Conservation (phyloP, 2,888 invertebrate genomes). For the Choreutis nemorana region DNA sequence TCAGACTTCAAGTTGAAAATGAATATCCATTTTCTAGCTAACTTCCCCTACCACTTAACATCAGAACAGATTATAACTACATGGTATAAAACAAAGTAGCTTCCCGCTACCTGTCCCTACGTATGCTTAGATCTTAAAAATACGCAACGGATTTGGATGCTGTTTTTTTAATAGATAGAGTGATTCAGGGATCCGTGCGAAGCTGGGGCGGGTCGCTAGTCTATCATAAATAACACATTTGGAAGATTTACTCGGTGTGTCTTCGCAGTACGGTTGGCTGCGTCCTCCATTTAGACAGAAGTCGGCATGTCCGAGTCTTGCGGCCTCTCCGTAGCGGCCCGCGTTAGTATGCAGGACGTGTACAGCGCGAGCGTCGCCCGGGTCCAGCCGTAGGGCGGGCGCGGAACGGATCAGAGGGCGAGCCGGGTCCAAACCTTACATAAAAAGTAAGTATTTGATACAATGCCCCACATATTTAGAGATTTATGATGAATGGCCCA, state of each 20-base stretch:
- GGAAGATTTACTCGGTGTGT: constrained; percentile 68
- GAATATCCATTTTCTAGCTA: too few relatives aligned
- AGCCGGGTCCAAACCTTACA: constrained; percentile 80
- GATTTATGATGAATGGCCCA: too few relatives aligned
- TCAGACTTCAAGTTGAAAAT: too few relatives aligned
- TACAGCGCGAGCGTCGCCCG: constrained; percentile 79
- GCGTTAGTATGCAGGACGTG: constrained; percentile 83
- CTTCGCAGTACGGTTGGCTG: constrained; percentile 78
- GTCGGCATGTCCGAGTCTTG: constrained; percentile 78
- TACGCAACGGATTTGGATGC: neutral
- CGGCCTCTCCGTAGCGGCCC: constrained; percentile 79
- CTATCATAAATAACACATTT: neutral
- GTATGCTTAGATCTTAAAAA: too few relatives aligned
- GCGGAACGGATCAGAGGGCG: constrained; percentile 74
- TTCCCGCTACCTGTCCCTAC: too few relatives aligned
- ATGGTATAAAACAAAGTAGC: too few relatives aligned
- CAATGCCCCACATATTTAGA: too few relatives aligned
- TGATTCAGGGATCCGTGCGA: too few relatives aligned
- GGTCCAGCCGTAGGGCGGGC: constrained; percentile 69
- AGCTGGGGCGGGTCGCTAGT: too few relatives aligned
- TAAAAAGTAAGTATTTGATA: too few relatives aligned
- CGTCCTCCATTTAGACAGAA: constrained; percentile 84
- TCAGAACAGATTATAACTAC: neutral
- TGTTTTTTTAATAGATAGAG: too few relatives aligned
- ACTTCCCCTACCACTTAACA: neutral